phyloP scores from a whole-genome alignment of 1,140 invertebrate genomes.

The Drepana arcuata region DNA sequence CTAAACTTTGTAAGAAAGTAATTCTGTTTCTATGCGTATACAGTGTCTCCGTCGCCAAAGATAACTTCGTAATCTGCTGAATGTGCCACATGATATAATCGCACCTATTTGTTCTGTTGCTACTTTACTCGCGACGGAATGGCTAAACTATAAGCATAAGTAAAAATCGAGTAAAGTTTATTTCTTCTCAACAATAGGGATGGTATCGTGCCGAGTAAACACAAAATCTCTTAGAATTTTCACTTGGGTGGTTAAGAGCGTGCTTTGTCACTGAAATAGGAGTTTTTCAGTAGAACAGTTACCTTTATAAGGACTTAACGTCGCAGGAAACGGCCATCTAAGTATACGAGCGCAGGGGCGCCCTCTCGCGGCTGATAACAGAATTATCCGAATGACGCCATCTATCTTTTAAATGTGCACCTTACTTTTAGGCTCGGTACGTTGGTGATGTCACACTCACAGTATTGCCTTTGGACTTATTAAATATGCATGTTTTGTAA shows the following conservation, averaged over 20 bases:
- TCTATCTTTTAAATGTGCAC: constrained; percentile 73
- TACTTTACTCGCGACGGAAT: constrained; percentile 24
- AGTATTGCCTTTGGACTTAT: constrained; percentile 15
- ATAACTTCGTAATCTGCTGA: constrained; percentile 46
- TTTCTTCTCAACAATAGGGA: constrained; percentile 20
- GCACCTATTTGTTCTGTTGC: constrained; percentile 35
- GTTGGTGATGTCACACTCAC: constrained; percentile 25
- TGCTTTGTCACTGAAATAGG: constrained; percentile 60
- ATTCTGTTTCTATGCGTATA: constrained; percentile 55
- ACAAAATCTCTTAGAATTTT: constrained; percentile 48
- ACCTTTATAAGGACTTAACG: constrained; percentile 67
- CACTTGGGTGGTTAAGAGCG: constrained; percentile 45
- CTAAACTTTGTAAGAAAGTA: constrained; percentile 61
- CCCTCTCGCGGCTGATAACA: constrained; percentile 67
- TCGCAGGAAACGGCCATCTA: constrained; percentile 60
- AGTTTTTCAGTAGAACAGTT: constrained; percentile 65
- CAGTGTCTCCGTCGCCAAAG: constrained; percentile 41
- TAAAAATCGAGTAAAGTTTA: constrained; percentile 20
- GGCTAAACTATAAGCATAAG: constrained; percentile 20
- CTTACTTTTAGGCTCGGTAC: constrained; percentile 58
- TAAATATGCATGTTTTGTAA: constrained; percentile 23
- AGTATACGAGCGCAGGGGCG: constrained; percentile 57
- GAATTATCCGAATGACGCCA: constrained; percentile 72
- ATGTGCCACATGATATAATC: constrained; percentile 33
- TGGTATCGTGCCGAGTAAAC: constrained; percentile 29